Base-by-base conservation (phyloP, 2,113 vertebrate species). In the Muscicapa adusta region DNA sequence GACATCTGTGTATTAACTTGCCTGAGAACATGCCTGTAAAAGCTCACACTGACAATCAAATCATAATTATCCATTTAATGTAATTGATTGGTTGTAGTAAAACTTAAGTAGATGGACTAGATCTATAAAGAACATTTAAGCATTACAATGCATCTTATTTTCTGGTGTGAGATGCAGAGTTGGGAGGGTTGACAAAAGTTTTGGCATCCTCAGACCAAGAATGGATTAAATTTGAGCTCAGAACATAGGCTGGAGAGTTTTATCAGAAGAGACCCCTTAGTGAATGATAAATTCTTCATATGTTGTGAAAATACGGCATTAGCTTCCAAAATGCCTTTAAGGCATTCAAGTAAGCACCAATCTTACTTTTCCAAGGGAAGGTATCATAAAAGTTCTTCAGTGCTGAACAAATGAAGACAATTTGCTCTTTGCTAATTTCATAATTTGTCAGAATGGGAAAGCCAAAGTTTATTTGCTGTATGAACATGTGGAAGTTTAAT, bases 251-350 rank as follows among this genome's bases (percentile, higher is more conserved):
- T 70, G 65, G 53, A 80, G 61, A 79, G 56, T 77, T 85, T 9
- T 40, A 42, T 87, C 72, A n/a, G 8, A 85, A 65, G 70, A 80
- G 79, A 94, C 24, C 47, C 14, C 84, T 67, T 71, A 58, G n/a
- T 68, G 70, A 68, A 61, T 71, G 29, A 48, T 68, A 65, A 93
- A 43, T 63, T 67, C 28, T 88, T 86, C 42, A 38, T 89, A 25
- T 54, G 26, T 75, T 87, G 68, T 81, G 84, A 38, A 84, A 86
- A 84, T 50, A 58, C 51, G 56, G 36, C 85, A 60, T 86, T 85
- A 58, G 47, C 65, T 96, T 95, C 73, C 90, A 34, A 97, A 42
- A 96, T 67, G 77, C 75, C 45, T 78, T 84, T 95, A 67, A 67
- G 57, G 71, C 89, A 40, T 47, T 77, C 53, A 80, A 77, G 54